Base-by-base conservation (phyloP, 1,140 invertebrate genomes). In the Mesaphorura yosii region DNA sequence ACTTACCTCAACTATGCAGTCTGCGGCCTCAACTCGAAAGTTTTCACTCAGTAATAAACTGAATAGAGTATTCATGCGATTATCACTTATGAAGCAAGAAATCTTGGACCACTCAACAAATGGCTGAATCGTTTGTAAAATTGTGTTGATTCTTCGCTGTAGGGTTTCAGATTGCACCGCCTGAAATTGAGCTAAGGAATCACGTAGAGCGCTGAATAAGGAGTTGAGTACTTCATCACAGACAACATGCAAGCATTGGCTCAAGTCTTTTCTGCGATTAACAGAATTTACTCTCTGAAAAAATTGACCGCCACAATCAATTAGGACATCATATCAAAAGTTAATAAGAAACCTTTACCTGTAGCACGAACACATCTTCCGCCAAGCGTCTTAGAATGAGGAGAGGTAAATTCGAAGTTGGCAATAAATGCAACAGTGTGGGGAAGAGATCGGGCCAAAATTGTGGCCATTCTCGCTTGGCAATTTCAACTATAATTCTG, bases 391-490 rank as follows among this genome's bases (percentile, higher is more conserved):
- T 0, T 15, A 61, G 25, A 23, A 61, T 51, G 15, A 61, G 26
- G 5, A 55, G 38, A 1, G 59, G 40, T 4, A 53, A 15, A 10
- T 52, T 42, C 12, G 55, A 52, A 0, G 12, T 6, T n/a, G 37
- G 17, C 6, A 48, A 46, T n/a, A 60, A 38, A 26, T 51, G 37
- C 20, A 48, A 58, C 19, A 61, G 31, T 17, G 29, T 28, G n/a
- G 44, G 29, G 4, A 61, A 51, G 15, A 61, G 48, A 46, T 55
- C 34, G 1, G 55, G 55, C 59, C 59, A 61, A 12, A 61, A 26
- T 41, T 61, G 59, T 15, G 59, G 59, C 59, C 59, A 61, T 50
- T 61, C 59, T 2, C 59, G 48, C 37, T 61, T 61, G 17, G 27
- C 52, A 37, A 61, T 58, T 53, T 61, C 59, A 1, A 61, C 59